Conservation (phyloP, 1,140 invertebrate species). For the Drosophila ficusphila region DNA sequence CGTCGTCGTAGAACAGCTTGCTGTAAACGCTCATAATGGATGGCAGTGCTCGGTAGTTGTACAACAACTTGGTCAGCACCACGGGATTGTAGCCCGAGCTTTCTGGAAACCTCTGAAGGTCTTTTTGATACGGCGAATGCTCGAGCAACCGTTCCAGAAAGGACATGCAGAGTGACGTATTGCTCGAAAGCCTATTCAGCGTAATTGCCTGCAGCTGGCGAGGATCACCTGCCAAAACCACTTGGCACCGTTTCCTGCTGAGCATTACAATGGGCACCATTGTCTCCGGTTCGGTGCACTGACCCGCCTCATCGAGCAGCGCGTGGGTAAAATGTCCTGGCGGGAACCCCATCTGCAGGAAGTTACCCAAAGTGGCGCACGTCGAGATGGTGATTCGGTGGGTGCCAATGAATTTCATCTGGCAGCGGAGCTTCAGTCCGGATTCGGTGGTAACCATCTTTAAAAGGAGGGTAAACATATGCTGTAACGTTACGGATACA, state of each 20-base stretch:
- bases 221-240: slow-evolving; percentile 95
- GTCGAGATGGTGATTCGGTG: slow-evolving; percentile 94
- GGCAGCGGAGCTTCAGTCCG: slow-evolving; percentile 85
- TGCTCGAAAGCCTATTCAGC: slow-evolving; percentile 87
- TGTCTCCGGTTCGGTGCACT: slow-evolving; percentile 94
- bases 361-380: slow-evolving; percentile 89
- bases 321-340: slow-evolving; percentile 93
- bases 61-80: slow-evolving; percentile 89
- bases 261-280: slow-evolving; percentile 89
- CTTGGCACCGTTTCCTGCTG: slow-evolving; percentile 86
- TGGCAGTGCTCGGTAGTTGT: slow-evolving; percentile 92
- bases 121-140: slow-evolving; percentile 88
- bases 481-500: not conserved
- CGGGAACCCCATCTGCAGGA: slow-evolving; percentile 88
- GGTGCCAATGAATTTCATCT: slow-evolving; percentile 86
- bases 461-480: not conserved
- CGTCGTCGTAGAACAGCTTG: slow-evolving; percentile 90
- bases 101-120: slow-evolving; percentile 84
- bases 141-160: slow-evolving; percentile 89
- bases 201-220: slow-evolving; percentile 95
- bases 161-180: slow-evolving; percentile 89
- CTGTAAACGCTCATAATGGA: slow-evolving; percentile 91
- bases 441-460: slow-evolving; percentile 70
- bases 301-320: slow-evolving; percentile 96
- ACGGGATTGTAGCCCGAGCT: slow-evolving; percentile 87